Conservation (phyloP, 2,797 vertebrate genomes). For the Gobionotothen gibberifrons region DNA sequence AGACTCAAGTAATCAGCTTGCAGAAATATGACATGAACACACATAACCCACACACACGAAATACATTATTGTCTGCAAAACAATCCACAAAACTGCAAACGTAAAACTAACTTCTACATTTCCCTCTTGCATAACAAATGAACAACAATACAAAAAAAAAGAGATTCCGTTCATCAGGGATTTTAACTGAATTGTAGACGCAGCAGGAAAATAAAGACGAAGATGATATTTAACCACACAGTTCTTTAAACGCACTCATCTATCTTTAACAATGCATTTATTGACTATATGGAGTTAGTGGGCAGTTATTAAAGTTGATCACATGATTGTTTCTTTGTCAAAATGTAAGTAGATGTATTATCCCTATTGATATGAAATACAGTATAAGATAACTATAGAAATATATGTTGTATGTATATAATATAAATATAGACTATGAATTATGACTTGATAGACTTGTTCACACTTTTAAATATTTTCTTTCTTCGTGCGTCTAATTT, state of each 20-base stretch:
- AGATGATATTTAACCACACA: background rate
- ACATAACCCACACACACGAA: constrained; percentile 22
- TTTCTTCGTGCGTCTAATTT: constrained; percentile 7
- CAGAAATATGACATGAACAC: constrained; percentile 43
- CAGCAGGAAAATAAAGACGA: background rate
- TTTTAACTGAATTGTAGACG: background rate
- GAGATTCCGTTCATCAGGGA: constrained; percentile 7
- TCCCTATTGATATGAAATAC: background rate
- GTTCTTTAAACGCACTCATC: background rate
- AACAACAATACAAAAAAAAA: constrained; percentile 60
- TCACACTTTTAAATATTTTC: constrained; percentile 16
- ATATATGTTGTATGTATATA: constrained; percentile 5
- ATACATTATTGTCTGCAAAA: constrained; percentile 54
- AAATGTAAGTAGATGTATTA: background rate
- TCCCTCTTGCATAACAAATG: constrained; percentile 54
- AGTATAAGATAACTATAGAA: background rate
- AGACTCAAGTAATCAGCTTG: constrained; percentile 34
- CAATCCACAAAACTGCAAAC: constrained; percentile 64
- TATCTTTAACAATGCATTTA: constrained; percentile 21
- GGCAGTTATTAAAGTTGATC: constrained; percentile 1
- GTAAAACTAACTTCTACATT: constrained; percentile 41
- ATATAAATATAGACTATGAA: constrained; percentile 13
- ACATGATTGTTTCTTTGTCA: background rate
- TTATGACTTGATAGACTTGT: constrained; percentile 4
- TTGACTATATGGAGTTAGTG: background rate